Evolutionary conservation across 2,113 vertebrate species (phyloP), one percentile per base, ranked within the genome.

Genomic region (Gorsachius goisagi): DNA sequence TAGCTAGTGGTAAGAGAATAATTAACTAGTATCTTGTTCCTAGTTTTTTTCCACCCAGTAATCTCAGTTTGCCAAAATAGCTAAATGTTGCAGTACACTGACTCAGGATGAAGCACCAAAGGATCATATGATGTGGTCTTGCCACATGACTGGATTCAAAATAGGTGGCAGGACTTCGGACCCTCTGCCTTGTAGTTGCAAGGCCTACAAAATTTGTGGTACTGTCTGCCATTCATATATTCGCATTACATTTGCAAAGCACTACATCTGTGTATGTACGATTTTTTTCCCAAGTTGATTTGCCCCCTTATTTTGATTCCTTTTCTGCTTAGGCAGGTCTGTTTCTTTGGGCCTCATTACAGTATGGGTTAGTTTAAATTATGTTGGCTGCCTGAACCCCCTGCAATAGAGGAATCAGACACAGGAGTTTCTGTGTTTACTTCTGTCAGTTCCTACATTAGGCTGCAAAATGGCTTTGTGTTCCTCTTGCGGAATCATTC

Each of bases 321-420:
- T 81, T 64, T 72, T 50, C 60, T 87, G 24, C n/a, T 78, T 63
- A 95, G 85, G 58, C 76, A 66, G 8, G 30, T 35, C 68, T 76
- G 63, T 84, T 94, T 96, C 87, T 92, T 76, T 85, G 84, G 86
- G 72, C 39, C 89, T 88, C 30, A 45, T 83, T 92, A 64, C 12
- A 47, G 64, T 21, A 35, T 52, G 33, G 47, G 24, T 39, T 72
- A 72, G 49, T 77, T 80, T 84, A 90, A 95, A 72, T 72, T 55
- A 77, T 64, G 39, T n/a, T 62, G 50, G 55, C 50, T 89, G 41
- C 16, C 80, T 68, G 79, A 86, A 68, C 41, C 71, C 63, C 41
- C 67, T 72, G 91, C 0, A 1, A n/a, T 13, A 14, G 9, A 71
- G 49, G n/a, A 52, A 77, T 95, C 2, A 1, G 30, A 85, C 59